Conservation (phyloP, 2,888 invertebrate genomes). For the Drosophila testacea region DNA sequence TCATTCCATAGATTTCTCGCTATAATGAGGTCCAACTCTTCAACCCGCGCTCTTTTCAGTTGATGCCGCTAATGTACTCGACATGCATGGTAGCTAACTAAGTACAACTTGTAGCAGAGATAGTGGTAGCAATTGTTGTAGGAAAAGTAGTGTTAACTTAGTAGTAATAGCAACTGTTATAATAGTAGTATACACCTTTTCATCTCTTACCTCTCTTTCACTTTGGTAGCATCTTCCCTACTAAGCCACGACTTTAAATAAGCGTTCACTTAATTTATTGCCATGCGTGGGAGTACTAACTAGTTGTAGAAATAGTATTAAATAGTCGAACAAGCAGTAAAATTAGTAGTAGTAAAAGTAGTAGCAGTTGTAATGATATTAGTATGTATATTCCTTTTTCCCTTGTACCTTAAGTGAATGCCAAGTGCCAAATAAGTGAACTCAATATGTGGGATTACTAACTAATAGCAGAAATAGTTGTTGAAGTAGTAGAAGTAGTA, state of each 20-base stretch:
- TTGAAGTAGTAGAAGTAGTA: background rate
- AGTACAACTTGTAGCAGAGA: constrained; percentile 15
- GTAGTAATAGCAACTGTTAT: background rate
- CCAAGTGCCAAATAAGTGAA: no score
- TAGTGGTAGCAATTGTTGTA: background rate
- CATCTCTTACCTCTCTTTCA: background rate
- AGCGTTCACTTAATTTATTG: no score
- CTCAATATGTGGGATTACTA: no score
- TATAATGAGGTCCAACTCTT: constrained; percentile 42
- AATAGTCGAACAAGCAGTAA: background rate
- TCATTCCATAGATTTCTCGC: background rate
- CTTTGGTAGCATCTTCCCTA: background rate
- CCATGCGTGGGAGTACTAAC: background rate
- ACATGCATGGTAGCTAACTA: constrained; percentile 34
- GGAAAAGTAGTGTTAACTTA: background rate
- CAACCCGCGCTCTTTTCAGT: constrained; percentile 7
- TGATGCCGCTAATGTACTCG: constrained; percentile 49
- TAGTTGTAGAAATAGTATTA: background rate
- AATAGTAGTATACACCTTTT: no score
- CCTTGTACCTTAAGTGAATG: no score
- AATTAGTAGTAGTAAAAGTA: constrained; percentile 1
- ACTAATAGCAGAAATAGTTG: background rate
- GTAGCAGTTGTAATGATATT: background rate
- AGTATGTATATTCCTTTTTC: no score
- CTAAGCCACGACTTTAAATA: no score